These are phyloP conservation scores for Synodontis membranacea DNA, from an alignment of 2,113 vertebrate species.

Conservation along the genomic window DNA sequence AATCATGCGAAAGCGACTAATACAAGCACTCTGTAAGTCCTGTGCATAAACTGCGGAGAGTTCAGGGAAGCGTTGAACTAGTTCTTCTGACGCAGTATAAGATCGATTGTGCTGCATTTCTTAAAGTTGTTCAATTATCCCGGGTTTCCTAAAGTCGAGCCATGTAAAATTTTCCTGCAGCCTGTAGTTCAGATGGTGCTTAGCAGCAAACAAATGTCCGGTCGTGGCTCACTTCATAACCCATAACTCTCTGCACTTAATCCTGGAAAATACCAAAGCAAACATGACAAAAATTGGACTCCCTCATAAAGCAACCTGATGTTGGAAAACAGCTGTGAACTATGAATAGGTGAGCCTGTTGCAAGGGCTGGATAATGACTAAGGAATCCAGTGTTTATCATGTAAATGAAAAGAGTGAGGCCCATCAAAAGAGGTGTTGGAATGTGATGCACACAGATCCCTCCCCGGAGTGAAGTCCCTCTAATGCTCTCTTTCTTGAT, in stretches of 20 bases:
- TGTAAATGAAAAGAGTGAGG: conserved; percentile 58
- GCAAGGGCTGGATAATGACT: conserved; percentile 49
- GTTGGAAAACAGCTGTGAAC: conserved; percentile 58
- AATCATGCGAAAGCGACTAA: conserved; percentile 19
- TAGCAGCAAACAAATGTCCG: conserved; percentile 6
- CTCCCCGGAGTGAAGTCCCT: conserved; percentile 45
- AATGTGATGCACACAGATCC: conserved; percentile 42
- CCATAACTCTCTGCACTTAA: conserved; percentile 15
- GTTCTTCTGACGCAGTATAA: conserved; percentile 1
- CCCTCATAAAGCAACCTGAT: conserved; percentile 51
- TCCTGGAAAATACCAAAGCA: conserved; percentile 18
- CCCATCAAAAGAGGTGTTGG: conserved; percentile 59
- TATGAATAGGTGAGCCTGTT: conserved; percentile 55
- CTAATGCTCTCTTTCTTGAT: conserved; percentile 51
- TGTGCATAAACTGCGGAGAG: not conserved
- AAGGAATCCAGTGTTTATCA: conserved; percentile 59
- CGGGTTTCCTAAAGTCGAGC: not conserved
- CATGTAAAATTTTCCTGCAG: not conserved
- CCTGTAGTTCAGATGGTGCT: not conserved
- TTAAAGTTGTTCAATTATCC: too few relatives aligned
- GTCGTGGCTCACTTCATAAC: not conserved
- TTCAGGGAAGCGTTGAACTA: conserved; percentile 1
- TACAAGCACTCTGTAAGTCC: not conserved
- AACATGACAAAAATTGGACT: conserved; percentile 35
- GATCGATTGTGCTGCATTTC: not conserved